Evolutionary conservation across 2,888 invertebrate species (phyloP).

Genomic region (Thereva nobilitata): DNA sequence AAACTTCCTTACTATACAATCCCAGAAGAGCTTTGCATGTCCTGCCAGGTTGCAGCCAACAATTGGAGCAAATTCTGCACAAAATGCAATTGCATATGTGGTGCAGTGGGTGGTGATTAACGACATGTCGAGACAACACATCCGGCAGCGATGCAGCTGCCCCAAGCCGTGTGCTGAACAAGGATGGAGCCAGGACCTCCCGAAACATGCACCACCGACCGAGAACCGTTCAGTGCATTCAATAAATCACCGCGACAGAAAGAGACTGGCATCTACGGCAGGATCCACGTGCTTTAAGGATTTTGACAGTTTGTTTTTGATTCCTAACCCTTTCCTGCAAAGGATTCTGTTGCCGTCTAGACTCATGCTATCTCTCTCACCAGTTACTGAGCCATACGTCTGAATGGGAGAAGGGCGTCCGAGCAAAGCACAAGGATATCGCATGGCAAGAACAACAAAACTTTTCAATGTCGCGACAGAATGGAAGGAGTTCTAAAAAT

Average conservation of each 20-base stretch:
- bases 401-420: conserved; percentile 15
- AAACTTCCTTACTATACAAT: too few species aligned
- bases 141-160: conserved; percentile 4
- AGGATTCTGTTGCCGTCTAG: too few species aligned
- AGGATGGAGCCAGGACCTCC: neutral
- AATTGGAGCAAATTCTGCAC: neutral
- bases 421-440: conserved; percentile 15
- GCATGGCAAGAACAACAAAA: conserved; percentile 19
- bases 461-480: conserved; percentile 29
- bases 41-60: neutral
- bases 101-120: conserved; percentile 36
- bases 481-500: conserved; percentile 3
- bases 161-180: neutral
- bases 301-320: too few species aligned
- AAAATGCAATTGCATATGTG: neutral
- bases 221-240: neutral
- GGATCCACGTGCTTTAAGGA: too few species aligned
- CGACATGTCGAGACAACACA: conserved; percentile 15
- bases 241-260: too few species aligned
- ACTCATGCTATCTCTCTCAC: too few species aligned
- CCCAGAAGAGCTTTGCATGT: too few species aligned
- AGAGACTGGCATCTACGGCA: too few species aligned
- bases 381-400: neutral
- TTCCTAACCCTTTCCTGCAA: too few species aligned
- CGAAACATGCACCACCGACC: neutral